A percentile compares a stretch with the other conserved stretches of the same genome.
These are phyloP conservation scores for Callaeas wilsoni DNA, from an alignment of 2,113 vertebrate genomes.

Conservation along the genomic window DNA sequence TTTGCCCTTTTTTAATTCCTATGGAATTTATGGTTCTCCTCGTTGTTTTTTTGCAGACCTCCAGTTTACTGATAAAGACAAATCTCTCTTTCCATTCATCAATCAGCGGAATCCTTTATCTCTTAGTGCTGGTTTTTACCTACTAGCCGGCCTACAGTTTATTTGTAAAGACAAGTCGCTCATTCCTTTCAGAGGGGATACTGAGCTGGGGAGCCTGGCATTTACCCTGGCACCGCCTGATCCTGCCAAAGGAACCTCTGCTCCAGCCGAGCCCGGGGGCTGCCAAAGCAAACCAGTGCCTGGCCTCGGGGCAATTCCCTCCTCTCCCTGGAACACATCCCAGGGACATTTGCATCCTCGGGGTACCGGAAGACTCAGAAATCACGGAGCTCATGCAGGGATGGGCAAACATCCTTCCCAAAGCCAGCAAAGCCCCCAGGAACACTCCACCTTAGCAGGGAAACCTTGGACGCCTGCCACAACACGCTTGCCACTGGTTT, in stretches of 20 bases:
- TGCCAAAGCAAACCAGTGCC: not conserved
- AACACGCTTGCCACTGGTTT: not conserved
- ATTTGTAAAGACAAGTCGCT: too few relatives aligned
- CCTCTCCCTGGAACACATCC: not conserved
- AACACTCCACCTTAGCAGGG: not conserved
- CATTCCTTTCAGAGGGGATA: not conserved
- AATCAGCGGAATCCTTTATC: too few relatives aligned
- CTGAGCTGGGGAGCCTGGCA: not conserved
- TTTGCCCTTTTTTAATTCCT: too few relatives aligned
- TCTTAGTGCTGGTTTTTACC: too few relatives aligned
- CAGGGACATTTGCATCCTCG: not conserved
- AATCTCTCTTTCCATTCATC: too few relatives aligned
- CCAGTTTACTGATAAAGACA: too few relatives aligned
- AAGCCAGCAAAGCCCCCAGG: not conserved
- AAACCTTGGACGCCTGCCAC: not conserved
- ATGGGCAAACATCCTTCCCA: not conserved
- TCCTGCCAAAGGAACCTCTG: not conserved
- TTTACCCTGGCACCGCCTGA: not conserved
- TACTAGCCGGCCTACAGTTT: too few relatives aligned
- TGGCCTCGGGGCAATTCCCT: not conserved
- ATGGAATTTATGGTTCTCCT: too few relatives aligned
- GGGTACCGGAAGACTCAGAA: not conserved
- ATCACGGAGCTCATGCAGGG: rapidly evolving
- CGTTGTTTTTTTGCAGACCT: too few relatives aligned
- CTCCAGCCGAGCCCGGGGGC: not conserved